Evolutionary conservation across 2,113 vertebrate genomes (phyloP).

Genomic region (Trichechus manatus): DNA sequence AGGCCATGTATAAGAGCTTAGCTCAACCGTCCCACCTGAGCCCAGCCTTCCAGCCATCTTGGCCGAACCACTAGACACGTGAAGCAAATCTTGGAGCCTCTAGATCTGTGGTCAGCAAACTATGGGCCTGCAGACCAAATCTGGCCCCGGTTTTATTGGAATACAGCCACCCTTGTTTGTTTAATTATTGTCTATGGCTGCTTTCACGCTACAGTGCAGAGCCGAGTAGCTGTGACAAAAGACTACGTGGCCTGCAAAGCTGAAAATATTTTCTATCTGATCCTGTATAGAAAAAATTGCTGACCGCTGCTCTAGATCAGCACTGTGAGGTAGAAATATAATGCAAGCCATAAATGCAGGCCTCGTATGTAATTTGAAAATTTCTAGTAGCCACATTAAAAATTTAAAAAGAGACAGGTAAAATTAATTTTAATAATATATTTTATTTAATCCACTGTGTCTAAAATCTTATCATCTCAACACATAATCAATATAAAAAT

Average conservation of each 20-base stretch:
- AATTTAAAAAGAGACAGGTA: not conserved
- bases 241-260: not conserved
- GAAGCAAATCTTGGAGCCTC: not conserved
- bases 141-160: not conserved
- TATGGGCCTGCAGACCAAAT: constrained; percentile 5
- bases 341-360: not conserved
- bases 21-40: not conserved
- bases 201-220: not conserved
- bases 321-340: not conserved
- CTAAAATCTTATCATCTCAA: not conserved
- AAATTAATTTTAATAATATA: constrained; percentile 32
- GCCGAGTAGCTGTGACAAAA: not conserved
- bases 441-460: constrained; percentile 7
- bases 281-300: not conserved
- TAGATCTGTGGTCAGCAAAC: not conserved
- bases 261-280: constrained; percentile 36
- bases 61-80: not conserved
- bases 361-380: not conserved
- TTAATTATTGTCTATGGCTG: not conserved
- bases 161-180: not conserved
- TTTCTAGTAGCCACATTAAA: constrained; percentile 8
- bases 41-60: not conserved
- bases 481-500: constrained; percentile 23
- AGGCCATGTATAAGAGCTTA: not conserved
- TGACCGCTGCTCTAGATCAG: not conserved